Percentiles rank a stretch among this genome's conserved stretches.
These are phyloP conservation scores for Meteorus sp. DNA, from an alignment of 1,140 invertebrate genomes.

Conservation along the genomic window DNA sequence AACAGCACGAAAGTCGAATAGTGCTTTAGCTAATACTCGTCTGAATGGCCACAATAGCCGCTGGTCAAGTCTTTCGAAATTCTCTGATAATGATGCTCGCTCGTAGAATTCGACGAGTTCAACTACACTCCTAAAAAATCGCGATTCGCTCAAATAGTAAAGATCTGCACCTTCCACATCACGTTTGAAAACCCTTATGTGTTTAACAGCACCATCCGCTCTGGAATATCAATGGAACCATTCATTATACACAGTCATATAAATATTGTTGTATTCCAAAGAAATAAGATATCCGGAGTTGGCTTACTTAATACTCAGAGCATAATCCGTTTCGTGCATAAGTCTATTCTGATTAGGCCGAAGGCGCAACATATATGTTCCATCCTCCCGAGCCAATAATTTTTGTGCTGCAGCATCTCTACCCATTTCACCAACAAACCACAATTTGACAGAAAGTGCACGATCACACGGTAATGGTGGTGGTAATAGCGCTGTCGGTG, in stretches of 20 bases:
- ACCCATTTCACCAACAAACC: slow-evolving; percentile 88
- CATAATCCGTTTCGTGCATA: slow-evolving; percentile 74
- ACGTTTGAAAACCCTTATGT: slow-evolving; percentile 84
- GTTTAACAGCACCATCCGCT: slow-evolving; percentile 82
- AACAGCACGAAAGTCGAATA: slow-evolving; percentile 73
- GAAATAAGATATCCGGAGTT: neutral
- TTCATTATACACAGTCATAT: slow-evolving; percentile 8
- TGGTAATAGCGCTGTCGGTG: slow-evolving; percentile 60
- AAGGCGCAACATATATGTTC: slow-evolving; percentile 86
- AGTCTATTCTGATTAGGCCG: slow-evolving; percentile 64
- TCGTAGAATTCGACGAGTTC: slow-evolving; percentile 91
- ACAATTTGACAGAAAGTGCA: slow-evolving; percentile 63
- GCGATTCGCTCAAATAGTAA: slow-evolving; percentile 83
- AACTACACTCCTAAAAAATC: slow-evolving; percentile 86
- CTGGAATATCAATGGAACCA: slow-evolving; percentile 58
- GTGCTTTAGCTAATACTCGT: slow-evolving; percentile 72
- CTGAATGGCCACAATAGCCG: slow-evolving; percentile 75
- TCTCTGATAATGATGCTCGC: slow-evolving; percentile 83
- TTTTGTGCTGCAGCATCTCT: slow-evolving; percentile 77
- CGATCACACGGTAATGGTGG: slow-evolving; percentile 61
- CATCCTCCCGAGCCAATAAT: slow-evolving; percentile 77
- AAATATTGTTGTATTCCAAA: slow-evolving; percentile 1
- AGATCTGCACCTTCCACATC: slow-evolving; percentile 62
- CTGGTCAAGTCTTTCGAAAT: slow-evolving; percentile 83
- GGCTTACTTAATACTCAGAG: slow-evolving; percentile 87